Conservation (phyloP, 1,140 invertebrate genomes). For the Drosophila bocqueti region DNA sequence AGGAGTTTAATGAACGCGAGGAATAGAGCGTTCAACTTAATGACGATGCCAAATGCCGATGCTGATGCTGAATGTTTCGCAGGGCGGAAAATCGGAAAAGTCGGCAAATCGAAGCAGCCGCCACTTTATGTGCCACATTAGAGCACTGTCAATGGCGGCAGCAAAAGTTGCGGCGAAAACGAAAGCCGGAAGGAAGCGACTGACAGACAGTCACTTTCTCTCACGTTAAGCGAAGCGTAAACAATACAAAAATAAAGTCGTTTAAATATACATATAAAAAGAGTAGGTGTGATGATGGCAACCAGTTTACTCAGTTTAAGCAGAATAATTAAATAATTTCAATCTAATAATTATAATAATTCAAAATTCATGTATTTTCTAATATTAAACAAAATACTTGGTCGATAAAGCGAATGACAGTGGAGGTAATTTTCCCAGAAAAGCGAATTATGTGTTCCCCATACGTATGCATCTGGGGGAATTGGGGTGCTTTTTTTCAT, state of each 20-base stretch:
- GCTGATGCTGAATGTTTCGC: background rate
- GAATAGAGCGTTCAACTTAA: slow-evolving; percentile 67
- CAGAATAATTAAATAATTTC: slow-evolving; percentile 47
- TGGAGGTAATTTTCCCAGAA: too few relatives aligned
- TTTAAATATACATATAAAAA: slow-evolving; percentile 59
- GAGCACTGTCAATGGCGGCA: slow-evolving; percentile 55
- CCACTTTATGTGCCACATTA: slow-evolving; percentile 59
- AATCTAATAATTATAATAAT: background rate
- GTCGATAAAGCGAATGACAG: background rate
- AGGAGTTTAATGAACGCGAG: slow-evolving; percentile 55
- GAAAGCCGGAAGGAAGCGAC: slow-evolving; percentile 15
- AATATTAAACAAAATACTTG: too few relatives aligned
- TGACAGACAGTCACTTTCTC: slow-evolving; percentile 2
- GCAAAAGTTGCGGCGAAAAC: slow-evolving; percentile 51
- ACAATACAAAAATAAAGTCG: slow-evolving; percentile 64
- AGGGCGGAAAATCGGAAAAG: slow-evolving; percentile 21
- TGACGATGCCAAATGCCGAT: slow-evolving; percentile 34
- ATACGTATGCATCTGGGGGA: too few relatives aligned
- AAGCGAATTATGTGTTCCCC: too few relatives aligned
- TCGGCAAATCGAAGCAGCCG: slow-evolving; percentile 54
- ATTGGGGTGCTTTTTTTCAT: too few relatives aligned
- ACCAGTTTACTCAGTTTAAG: background rate
- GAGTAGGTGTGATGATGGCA: slow-evolving; percentile 3
- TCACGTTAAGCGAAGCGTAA: slow-evolving; percentile 63
- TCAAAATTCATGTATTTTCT: background rate